Base-by-base conservation (phyloP, 30 jellyfish, hydroid and myxozoan species). In the Sanderia malayensis region DNA sequence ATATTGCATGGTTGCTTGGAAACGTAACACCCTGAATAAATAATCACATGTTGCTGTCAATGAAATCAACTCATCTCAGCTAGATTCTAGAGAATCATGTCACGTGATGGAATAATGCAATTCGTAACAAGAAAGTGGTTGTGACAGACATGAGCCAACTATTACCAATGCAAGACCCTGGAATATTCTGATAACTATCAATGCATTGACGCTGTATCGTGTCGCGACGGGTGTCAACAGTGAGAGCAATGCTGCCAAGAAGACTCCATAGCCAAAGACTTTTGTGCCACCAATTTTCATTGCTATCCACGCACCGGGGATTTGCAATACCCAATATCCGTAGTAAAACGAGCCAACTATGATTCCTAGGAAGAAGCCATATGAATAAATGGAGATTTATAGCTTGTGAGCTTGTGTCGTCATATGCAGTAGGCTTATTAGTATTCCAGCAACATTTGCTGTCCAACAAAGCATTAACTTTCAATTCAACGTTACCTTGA, bases 231-330 rank as follows among this genome's bases (percentile, higher is more conserved):
- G 97, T 2, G 97, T 89, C 30, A 89, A 71, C 9, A 89, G 64
- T 2, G 95, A 76, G 25, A 89, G 65, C 33, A 89, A 34, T 0
- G 97, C 85, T 1, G 97, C 94, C n/a, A 89, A 79, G 61, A 89
- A 82, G n/a, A 81, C 94, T 19, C 97, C 97, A 72, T 81, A 89
- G 46, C 97, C 97, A 71, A 89, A 81, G 25, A 89, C 88, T 72
- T 94, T 86, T 46, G 97, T 89, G 9, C 95, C 93, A 44, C 97
- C 97, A 17, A 89, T 86, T 63, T 87, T 74, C 94, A 89, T 89
- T 10, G 97, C 97, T 19, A 89, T 80, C 94, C 93, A 89, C 0
- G 97, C 97, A 58, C 97, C 97, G 3, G 97, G 97, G 33, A 89
- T 81, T 65, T 89, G 97, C 24, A 89, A 68, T 11, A 89, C 89